These are phyloP conservation scores for Melanargia galathea DNA, from an alignment of 2,888 invertebrate genomes.

Conservation along the genomic window DNA sequence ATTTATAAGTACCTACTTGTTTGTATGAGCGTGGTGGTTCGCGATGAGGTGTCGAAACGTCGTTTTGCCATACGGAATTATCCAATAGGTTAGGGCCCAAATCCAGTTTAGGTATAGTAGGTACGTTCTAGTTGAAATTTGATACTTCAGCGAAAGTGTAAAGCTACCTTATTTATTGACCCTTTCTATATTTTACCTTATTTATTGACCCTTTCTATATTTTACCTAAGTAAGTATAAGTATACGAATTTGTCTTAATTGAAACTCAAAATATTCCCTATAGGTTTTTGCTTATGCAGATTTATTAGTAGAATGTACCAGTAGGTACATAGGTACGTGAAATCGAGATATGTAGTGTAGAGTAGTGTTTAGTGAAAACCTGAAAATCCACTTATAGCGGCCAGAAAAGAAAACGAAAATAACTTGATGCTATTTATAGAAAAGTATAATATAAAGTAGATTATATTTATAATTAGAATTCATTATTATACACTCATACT, in stretches of 20 bases:
- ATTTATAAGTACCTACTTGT: conserved; percentile 64
- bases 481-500: too few relatives aligned
- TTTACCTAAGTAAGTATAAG: too few relatives aligned
- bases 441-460: neutral
- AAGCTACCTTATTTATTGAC: too few relatives aligned
- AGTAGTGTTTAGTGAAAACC: neutral
- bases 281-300: too few relatives aligned
- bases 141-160: neutral
- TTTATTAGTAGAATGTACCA: neutral
- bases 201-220: neutral
- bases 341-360: neutral
- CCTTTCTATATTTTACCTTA: neutral
- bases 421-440: neutral
- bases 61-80: conserved; percentile 62
- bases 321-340: neutral
- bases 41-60: conserved; percentile 78
- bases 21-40: conserved; percentile 42
- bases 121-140: neutral
- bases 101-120: neutral
- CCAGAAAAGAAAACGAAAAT: neutral
- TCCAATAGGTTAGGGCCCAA: neutral
- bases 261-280: too few relatives aligned
- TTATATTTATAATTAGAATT: neutral
- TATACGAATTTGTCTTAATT: too few relatives aligned
- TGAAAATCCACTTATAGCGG: conserved; percentile 1